Conservation (phyloP, 2,113 vertebrate genomes). For the Neodon shergylaensis region DNA sequence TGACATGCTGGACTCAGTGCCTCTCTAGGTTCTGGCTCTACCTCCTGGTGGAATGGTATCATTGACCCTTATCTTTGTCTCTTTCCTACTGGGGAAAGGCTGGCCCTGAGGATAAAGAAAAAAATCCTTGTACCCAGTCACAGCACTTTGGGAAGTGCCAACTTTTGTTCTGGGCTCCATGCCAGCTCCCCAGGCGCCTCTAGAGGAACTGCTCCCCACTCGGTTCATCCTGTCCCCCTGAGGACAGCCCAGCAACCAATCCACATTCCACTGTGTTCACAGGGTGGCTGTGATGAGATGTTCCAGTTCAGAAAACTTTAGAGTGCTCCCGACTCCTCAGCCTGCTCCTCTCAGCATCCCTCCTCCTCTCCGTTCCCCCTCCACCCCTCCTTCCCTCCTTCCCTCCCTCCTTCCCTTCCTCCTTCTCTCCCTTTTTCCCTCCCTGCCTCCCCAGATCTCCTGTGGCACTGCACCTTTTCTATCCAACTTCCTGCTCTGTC, state of each 20-base stretch:
- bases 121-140: not conserved
- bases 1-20: rapidly evolving
- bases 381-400: no score
- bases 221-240: not conserved
- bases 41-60: not conserved
- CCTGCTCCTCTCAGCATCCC: not conserved
- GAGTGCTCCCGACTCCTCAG: no score
- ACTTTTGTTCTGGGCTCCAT: not conserved
- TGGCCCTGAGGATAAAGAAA: not conserved
- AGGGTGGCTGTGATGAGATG: not conserved
- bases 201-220: rapidly evolving
- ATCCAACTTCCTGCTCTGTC: not conserved
- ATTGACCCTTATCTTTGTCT: not conserved
- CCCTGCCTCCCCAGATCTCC: rapidly evolving
- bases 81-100: not conserved
- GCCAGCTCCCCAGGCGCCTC: not conserved
- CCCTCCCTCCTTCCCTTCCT: no score
- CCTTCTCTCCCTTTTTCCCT: no score
- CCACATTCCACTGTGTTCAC: not conserved
- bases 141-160: rapidly evolving
- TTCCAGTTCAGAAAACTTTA: not conserved
- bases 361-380: not conserved
- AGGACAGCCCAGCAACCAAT: not conserved
- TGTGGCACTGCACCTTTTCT: not conserved
- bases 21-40: not conserved